phyloP scores from a whole-genome alignment of 2,113 vertebrate genomes.

The Cavia porcellus region DNA sequence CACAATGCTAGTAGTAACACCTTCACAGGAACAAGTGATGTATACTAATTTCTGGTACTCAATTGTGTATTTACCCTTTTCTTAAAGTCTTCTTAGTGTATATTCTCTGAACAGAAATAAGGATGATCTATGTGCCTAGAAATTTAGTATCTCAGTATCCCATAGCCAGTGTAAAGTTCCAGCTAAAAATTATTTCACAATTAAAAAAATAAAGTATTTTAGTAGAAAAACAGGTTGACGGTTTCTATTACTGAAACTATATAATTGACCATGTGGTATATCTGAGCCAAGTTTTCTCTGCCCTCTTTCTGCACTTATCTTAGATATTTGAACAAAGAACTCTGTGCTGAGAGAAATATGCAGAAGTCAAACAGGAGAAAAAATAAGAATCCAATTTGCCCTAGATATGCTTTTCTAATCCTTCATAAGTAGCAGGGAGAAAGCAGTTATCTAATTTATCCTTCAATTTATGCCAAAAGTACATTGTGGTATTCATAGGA shows the following conservation, averaged over 20 bases:
- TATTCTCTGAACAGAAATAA: slow-evolving; percentile 29
- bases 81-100: neutral
- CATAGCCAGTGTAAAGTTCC: neutral
- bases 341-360: neutral
- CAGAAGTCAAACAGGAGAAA: neutral
- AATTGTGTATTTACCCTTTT: neutral
- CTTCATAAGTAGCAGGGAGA: slow-evolving; percentile 48
- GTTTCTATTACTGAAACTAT: neutral
- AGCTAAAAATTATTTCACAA: neutral
- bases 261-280: neutral
- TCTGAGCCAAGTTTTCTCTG: neutral
- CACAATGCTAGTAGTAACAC: neutral
- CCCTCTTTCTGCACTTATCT: neutral
- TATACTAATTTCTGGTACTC: neutral
- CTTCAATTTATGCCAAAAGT: slow-evolving; percentile 70
- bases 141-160: neutral
- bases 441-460: slow-evolving; percentile 73
- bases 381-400: neutral
- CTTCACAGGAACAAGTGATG: neutral
- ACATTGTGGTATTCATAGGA: slow-evolving; percentile 35
- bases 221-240: neutral
- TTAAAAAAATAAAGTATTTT: neutral
- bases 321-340: slow-evolving; percentile 19
- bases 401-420: slow-evolving; percentile 63
- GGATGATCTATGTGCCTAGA: neutral